Evolutionary conservation across 1,140 invertebrate species (phyloP), one percentile per base, ranked within the genome.

Genomic region (Dermatophagoides farinae): DNA sequence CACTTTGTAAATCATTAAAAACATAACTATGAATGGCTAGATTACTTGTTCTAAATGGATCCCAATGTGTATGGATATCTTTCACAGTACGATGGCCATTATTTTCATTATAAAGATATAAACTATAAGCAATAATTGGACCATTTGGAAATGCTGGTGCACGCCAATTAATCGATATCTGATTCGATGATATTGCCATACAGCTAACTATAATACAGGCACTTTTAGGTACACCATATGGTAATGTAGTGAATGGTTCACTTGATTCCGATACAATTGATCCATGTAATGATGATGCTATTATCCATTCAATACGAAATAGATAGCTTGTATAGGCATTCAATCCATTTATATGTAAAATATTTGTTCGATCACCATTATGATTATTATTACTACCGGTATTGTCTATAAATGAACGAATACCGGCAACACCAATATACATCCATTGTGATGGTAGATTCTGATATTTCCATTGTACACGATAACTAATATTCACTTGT

Each of bases 281-380:
- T 58, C 85, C 81, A 18, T 22, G 43, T 0, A 78, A 77, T 64
- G 78, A 37, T 73, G 77, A 64, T 18, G 80, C 80, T 46, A 84
- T 72, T 64, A 83, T 76, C 68, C 84, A 74, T 49, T 81, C 80
- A 62, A 86, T 78, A 61, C 88, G 81, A 76, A 95, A 88, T 87
- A 90, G 72, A 66, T 91, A 92, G 68, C 85, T 88, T 0, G 86
- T 86, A 68, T 87, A 92, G 0, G 88, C 87, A 52, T 83, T 79
- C 8, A 92, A 75, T 64, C 82, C 79, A 50, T 84, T 77, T 0
- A 91, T 78, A 47, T 55, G 57, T 6, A 61, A 25, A 4, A 31
- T 51, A 41, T 47, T 60, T 5, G 10, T 14, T 18, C 5, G 47
- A 12, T 50, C 14, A 20, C n/a, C n/a, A n/a, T n/a, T n/a, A n/a